Percentiles rank a stretch among this genome's conserved stretches.
Conservation (phyloP, 2,113 vertebrate species). For the Ancistrus triradiatus region DNA sequence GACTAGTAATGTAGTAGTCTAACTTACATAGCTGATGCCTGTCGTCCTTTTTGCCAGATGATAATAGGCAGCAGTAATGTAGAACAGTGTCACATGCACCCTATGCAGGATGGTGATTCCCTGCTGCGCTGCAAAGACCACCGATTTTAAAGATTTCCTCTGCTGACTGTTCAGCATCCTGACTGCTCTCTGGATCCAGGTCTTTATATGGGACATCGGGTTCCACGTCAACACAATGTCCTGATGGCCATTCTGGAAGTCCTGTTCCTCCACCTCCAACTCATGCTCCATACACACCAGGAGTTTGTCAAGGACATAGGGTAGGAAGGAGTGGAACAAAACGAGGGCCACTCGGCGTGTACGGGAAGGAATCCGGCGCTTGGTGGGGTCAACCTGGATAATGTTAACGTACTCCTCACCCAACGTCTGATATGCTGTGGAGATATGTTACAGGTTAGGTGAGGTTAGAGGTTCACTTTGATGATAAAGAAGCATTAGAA, state of each 20-base stretch:
- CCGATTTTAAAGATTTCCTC: constrained; percentile 62
- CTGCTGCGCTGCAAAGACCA: constrained; percentile 60
- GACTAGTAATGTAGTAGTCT: too few relatives aligned
- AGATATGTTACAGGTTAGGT: background rate
- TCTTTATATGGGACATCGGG: constrained; percentile 51
- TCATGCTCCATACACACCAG: constrained; percentile 80
- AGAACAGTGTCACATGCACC: constrained; percentile 84
- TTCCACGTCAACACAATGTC: constrained; percentile 32
- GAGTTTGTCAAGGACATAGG: constrained; percentile 82
- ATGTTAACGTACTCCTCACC: constrained; percentile 90
- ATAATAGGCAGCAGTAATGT: constrained; percentile 80
- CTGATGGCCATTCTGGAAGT: background rate
- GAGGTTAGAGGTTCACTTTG: background rate
- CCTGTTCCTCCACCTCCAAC: constrained; percentile 63
- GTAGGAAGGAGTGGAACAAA: constrained; percentile 70
- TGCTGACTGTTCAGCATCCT: constrained; percentile 68
- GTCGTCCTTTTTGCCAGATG: constrained; percentile 82
- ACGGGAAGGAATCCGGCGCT: constrained; percentile 70
- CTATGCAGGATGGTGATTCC: constrained; percentile 70
- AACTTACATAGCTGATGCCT: constrained; percentile 81
- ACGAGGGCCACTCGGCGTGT: constrained; percentile 65
- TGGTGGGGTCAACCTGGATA: constrained; percentile 81
- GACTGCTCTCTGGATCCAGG: constrained; percentile 57
- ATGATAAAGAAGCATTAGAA: too few relatives aligned
- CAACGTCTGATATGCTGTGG: constrained; percentile 86